Evolutionary conservation across 2,888 invertebrate species (phyloP), one percentile per base, ranked within the genome.

Genomic region (Drosophila birchii): DNA sequence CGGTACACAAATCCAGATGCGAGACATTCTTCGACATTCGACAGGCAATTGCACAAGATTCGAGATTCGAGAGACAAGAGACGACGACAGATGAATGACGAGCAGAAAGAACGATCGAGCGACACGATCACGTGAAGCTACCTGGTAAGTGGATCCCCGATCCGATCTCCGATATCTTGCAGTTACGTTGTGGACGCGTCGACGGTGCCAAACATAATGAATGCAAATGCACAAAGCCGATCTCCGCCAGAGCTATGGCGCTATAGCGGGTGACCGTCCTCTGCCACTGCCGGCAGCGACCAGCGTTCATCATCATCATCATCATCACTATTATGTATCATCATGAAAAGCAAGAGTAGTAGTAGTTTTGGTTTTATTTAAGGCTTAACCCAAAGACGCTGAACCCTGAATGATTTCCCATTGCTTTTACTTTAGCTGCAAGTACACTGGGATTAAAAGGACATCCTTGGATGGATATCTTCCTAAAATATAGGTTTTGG

Each of bases 141-240:
- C 54, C 66, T 23, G 49, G 49, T 43, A 43, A 61, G 60, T 58
- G 60, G 41, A 45, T 64, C 32, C 38, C 38, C 29, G 20, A 69
- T 36, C 34, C 43, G 41, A 62, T 34, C 51, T 44, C 36, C 67
- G 44, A 44, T 34, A 59, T 41, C 57, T 58, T 20, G 26, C 34
- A 71, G 51, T 64, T 82, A 70, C 61, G 89, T 81, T 86, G 88
- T 83, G 78, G 54, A 34, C 86, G 77, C 86, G 78, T 67, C 86
- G 83, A 89, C 90, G 83, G 78, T 86, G 86, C 81, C 87, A 76
- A 88, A 85, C 85, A 81, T 84, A 88, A 86, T 86, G 90, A 89
- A 82, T 89, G 86, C 89, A 84, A 85, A 85, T 85, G 84, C 85
- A 85, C 73, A 84, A 76, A 76, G 55, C 61, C 77, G 87, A 84